These are phyloP conservation scores for Caenorhabditis sp. DNA, from an alignment of 2,888 invertebrate species.

Conservation along the genomic window DNA sequence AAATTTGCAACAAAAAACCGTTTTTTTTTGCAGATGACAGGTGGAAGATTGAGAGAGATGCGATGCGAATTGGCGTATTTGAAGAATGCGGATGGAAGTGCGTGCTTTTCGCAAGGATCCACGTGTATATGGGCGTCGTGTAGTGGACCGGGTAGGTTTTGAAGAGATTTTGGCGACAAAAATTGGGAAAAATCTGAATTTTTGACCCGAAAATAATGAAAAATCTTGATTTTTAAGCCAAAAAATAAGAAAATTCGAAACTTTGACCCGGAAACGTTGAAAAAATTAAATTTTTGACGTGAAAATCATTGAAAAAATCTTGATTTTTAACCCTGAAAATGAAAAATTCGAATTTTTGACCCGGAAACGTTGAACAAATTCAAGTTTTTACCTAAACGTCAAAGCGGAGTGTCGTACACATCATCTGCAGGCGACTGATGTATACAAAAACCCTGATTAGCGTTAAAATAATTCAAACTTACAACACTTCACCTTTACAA, in stretches of 20 bases:
- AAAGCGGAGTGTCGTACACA: no score
- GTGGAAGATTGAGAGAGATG: neutral
- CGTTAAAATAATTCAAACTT: no score
- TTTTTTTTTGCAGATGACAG: constrained; percentile 19
- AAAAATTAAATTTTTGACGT: no score
- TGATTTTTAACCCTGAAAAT: no score
- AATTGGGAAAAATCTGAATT: neutral
- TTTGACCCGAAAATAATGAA: neutral
- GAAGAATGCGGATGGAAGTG: constrained; percentile 45
- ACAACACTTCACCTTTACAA: neutral
- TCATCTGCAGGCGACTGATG: no score
- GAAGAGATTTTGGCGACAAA: neutral
- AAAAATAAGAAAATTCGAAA: neutral
- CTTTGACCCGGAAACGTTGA: no score
- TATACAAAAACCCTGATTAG: no score
- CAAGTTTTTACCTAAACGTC: no score
- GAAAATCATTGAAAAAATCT: no score
- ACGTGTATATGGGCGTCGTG: constrained; percentile 50
- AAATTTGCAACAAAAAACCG: neutral
- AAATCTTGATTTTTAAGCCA: neutral
- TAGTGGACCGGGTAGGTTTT: constrained; percentile 42
- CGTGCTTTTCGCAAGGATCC: constrained; percentile 46
- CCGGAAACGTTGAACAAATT: no score
- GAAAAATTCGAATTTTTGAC: neutral
- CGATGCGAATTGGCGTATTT: constrained; percentile 30